phyloP scores from a whole-genome alignment of 2,888 invertebrate genomes.

The Onchidella celtica region DNA sequence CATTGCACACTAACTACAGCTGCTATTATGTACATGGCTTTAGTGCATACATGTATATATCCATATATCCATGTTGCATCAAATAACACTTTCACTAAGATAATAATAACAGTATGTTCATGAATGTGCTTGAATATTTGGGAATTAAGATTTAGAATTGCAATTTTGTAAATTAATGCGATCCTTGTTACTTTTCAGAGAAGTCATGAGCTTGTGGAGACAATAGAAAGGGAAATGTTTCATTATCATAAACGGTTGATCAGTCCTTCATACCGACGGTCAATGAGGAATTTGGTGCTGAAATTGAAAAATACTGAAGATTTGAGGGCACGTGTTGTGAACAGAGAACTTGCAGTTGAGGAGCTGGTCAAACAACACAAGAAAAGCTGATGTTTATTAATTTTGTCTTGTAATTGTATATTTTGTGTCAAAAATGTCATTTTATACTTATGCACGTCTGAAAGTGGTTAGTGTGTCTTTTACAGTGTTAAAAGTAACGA shows the following conservation, averaged over 20 bases:
- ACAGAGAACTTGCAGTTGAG: conserved; percentile 64
- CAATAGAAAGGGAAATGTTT: conserved; percentile 72
- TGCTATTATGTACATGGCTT: too few relatives aligned
- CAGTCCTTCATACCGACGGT: conserved; percentile 62
- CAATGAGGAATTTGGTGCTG: conserved; percentile 72
- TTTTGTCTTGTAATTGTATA: too few relatives aligned
- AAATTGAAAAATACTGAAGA: conserved; percentile 66
- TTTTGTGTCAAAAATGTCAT: background rate
- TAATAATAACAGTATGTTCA: too few relatives aligned
- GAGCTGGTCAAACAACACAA: conserved; percentile 63
- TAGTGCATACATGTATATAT: too few relatives aligned
- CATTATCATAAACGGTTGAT: conserved; percentile 62
- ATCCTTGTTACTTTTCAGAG: conserved; percentile 26
- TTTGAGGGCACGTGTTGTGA: conserved; percentile 61
- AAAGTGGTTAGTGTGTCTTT: background rate
- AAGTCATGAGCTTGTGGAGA: conserved; percentile 61
- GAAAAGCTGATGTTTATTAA: conserved; percentile 48
- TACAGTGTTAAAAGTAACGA: too few relatives aligned
- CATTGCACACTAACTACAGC: too few relatives aligned
- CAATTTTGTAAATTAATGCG: too few relatives aligned
- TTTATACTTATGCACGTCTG: background rate
- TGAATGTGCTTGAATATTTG: too few relatives aligned
- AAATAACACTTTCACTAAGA: too few relatives aligned
- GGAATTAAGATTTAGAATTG: too few relatives aligned
- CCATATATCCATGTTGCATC: too few relatives aligned